A percentile compares a stretch with the other conserved stretches of the same genome.
These are phyloP conservation scores for Prietella phreatophila DNA, from an alignment of 2,113 vertebrate genomes.

Conservation along the genomic window DNA sequence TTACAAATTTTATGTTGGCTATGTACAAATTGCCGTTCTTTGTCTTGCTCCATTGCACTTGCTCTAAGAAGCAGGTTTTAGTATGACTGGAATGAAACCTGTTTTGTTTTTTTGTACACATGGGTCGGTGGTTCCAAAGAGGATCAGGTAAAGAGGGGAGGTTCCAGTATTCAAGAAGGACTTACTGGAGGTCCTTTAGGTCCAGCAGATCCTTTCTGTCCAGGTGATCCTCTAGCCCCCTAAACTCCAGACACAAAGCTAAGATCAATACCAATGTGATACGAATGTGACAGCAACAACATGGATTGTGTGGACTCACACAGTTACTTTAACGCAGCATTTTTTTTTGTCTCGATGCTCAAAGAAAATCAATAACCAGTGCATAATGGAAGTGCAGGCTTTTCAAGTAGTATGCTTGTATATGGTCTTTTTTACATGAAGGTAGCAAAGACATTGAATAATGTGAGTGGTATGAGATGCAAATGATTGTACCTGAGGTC, in stretches of 20 bases:
- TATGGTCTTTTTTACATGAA: background rate
- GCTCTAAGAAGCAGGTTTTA: conserved; percentile 5
- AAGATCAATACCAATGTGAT: conserved; percentile 24
- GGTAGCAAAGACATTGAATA: background rate
- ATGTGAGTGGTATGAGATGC: background rate
- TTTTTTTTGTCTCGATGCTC: background rate
- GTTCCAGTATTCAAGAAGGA: conserved; percentile 2
- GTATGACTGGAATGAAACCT: background rate
- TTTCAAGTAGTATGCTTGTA: background rate
- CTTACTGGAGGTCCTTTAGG: conserved; percentile 57
- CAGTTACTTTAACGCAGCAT: background rate
- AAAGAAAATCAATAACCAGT: conserved; percentile 1
- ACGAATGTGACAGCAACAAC: conserved; percentile 5
- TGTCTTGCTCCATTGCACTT: background rate
- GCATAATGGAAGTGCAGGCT: background rate
- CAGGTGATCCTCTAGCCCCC: conserved; percentile 55
- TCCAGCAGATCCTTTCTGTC: conserved; percentile 55
- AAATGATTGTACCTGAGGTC: conserved; percentile 49
- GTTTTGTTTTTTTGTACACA: background rate
- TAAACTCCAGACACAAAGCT: conserved; percentile 39
- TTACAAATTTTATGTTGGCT: background rate
- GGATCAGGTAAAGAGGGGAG: conserved; percentile 11
- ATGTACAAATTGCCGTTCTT: background rate
- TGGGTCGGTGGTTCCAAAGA: conserved; percentile 15
- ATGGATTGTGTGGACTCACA: background rate